phyloP scores from a whole-genome alignment of 2,113 vertebrate species.

The Leptosomus discolor region DNA sequence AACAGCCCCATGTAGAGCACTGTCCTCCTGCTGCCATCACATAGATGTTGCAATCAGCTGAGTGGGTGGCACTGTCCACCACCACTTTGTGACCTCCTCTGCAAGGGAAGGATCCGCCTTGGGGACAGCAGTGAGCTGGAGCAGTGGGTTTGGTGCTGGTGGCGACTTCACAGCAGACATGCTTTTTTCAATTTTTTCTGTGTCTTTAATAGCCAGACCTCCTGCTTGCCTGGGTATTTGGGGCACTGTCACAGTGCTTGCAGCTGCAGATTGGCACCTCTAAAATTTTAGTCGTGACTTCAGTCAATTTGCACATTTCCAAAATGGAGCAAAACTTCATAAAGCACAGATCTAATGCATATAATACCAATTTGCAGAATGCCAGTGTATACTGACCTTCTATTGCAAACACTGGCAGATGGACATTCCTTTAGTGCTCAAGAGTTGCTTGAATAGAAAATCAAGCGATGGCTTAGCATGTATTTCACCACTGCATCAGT shows the following conservation, averaged over 20 bases:
- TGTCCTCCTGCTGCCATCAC: neutral
- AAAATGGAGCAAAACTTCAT: constrained; percentile 42
- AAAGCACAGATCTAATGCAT: constrained; percentile 34
- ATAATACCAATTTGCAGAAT: constrained; percentile 62
- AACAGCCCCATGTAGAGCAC: rapidly evolving
- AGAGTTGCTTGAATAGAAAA: constrained; percentile 63
- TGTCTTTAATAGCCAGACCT: neutral
- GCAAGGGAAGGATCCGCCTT: rapidly evolving
- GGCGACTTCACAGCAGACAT: neutral
- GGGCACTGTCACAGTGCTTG: neutral
- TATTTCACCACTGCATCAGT: neutral
- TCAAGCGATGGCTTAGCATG: constrained; percentile 25
- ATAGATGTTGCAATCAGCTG: neutral
- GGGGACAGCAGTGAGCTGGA: neutral
- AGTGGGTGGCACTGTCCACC: rapidly evolving
- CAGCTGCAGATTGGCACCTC: constrained; percentile 15
- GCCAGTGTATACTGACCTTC: constrained; percentile 59
- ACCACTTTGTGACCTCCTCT: rapidly evolving
- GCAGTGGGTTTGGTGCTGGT: neutral
- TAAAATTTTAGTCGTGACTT: constrained; percentile 31
- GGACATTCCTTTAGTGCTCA: constrained; percentile 63
- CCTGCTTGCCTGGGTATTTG: neutral
- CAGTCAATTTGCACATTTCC: constrained; percentile 26
- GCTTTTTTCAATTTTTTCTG: neutral
- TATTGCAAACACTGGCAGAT: constrained; percentile 73